Evolutionary conservation across 2,888 invertebrate species (phyloP).

Genomic region (Allolobophora icterica): DNA sequence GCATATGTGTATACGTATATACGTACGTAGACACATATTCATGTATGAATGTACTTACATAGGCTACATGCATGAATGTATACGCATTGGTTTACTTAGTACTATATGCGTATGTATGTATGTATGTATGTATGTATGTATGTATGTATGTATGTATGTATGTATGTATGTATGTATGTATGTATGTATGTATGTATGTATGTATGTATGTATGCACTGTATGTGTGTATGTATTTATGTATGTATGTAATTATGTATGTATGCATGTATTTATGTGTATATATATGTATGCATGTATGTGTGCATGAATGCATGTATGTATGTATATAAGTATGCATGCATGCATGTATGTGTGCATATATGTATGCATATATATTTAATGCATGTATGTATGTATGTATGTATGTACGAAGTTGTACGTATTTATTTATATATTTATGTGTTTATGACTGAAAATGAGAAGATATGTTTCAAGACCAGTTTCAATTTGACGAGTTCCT

Average conservation of each 20-base stretch:
- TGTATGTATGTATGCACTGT: neutral
- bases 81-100: too few relatives aligned
- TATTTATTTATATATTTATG: neutral
- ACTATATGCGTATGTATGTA: too few relatives aligned
- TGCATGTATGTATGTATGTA: neutral
- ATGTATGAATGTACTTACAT: too few relatives aligned
- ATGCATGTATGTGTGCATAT: neutral
- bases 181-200: neutral
- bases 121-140: too few relatives aligned
- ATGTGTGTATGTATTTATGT: neutral
- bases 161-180: too few relatives aligned
- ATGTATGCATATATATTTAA: neutral
- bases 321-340: neutral
- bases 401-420: neutral
- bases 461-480: constrained; percentile 68
- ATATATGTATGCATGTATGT: too few relatives aligned
- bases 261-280: neutral
- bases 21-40: too few relatives aligned
- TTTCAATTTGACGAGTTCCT: constrained; percentile 72
- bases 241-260: neutral
- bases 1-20: too few relatives aligned
- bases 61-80: too few relatives aligned
- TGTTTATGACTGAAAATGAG: neutral
- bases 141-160: too few relatives aligned
- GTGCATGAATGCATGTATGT: too few relatives aligned